phyloP scores from a whole-genome alignment of 2,797 vertebrate species.

The Chelmon rostratus region DNA sequence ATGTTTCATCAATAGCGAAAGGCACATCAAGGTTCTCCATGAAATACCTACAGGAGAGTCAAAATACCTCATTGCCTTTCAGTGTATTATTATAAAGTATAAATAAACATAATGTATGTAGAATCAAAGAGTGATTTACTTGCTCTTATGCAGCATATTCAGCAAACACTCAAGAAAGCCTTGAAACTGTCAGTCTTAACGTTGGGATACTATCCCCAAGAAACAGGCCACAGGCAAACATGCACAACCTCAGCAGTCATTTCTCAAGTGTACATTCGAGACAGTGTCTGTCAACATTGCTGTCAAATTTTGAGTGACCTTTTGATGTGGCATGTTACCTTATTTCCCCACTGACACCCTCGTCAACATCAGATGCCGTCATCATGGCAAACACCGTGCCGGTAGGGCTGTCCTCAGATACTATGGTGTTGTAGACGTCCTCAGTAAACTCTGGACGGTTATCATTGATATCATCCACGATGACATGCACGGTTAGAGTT shows the following conservation, averaged over 20 bases:
- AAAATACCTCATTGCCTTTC: conserved; percentile 1
- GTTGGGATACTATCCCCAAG: background rate
- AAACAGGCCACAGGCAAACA: background rate
- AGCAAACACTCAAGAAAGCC: background rate
- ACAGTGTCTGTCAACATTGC: background rate
- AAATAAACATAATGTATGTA: background rate
- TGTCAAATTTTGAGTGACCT: background rate
- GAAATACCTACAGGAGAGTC: conserved; percentile 77
- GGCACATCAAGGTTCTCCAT: conserved; percentile 70
- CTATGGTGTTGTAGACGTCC: conserved; percentile 72
- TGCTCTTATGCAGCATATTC: background rate
- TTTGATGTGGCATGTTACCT: conserved; percentile 67
- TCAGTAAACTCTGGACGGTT: conserved; percentile 81
- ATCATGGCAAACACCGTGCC: conserved; percentile 82
- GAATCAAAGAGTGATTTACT: background rate
- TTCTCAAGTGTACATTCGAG: background rate
- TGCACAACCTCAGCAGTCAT: no score
- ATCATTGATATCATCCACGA: conserved; percentile 86
- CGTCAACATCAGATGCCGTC: conserved; percentile 81
- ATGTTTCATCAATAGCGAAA: conserved; percentile 82
- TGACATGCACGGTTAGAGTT: conserved; percentile 76
- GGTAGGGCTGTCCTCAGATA: conserved; percentile 80
- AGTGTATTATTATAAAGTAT: background rate
- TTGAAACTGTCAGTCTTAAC: background rate
- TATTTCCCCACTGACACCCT: conserved; percentile 79